Conservation (phyloP, 2,888 invertebrate species). For the Lathronympha strigana region DNA sequence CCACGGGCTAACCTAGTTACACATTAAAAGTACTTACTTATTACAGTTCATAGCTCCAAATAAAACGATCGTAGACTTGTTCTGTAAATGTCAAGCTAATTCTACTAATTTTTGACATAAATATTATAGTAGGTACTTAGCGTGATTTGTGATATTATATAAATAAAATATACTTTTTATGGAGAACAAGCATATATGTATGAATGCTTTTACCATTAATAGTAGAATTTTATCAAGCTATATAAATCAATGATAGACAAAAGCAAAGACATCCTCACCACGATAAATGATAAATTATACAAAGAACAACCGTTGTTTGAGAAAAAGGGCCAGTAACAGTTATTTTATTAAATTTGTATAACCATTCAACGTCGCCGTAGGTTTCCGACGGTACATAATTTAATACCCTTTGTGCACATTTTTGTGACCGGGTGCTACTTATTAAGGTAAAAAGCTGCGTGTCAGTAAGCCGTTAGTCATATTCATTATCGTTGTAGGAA, state of each 20-base stretch:
- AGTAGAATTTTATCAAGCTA: too few species aligned
- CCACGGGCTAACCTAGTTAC: slow-evolving; percentile 1
- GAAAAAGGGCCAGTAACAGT: slow-evolving; percentile 30
- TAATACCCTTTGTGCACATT: slow-evolving; percentile 66
- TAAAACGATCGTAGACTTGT: too few species aligned
- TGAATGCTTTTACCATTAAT: too few species aligned
- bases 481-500: slow-evolving; percentile 78
- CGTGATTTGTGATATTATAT: too few species aligned
- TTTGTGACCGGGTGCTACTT: slow-evolving; percentile 64
- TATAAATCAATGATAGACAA: too few species aligned
- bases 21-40: neutral
- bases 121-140: too few species aligned
- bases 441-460: slow-evolving; percentile 77
- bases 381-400: slow-evolving; percentile 62
- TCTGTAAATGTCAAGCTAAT: too few species aligned
- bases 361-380: slow-evolving; percentile 48
- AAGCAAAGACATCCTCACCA: too few species aligned
- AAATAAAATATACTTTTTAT: too few species aligned
- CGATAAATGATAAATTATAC: neutral
- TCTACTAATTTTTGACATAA: too few species aligned
- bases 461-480: slow-evolving; percentile 73
- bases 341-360: slow-evolving; percentile 49
- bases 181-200: too few species aligned
- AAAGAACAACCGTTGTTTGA: neutral
- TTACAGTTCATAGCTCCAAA: neutral